Evolutionary conservation across 2,797 vertebrate genomes (phyloP).

Genomic region (Euphonia xanthogaster): DNA sequence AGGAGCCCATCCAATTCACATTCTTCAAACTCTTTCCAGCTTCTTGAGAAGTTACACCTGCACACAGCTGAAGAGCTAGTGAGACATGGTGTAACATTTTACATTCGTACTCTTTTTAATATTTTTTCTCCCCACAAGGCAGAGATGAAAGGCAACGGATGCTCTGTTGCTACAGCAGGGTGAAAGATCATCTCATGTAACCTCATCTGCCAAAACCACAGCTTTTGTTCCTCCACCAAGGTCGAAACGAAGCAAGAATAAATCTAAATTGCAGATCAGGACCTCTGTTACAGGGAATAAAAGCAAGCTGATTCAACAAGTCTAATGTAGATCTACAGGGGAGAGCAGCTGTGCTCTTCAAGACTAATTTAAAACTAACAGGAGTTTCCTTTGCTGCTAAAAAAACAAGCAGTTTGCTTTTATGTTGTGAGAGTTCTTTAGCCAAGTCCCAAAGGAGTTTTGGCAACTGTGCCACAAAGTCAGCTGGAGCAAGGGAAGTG

Average conservation of each 20-base stretch:
- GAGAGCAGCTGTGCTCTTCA: not conserved
- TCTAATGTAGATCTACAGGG: not conserved
- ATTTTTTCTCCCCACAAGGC: not conserved
- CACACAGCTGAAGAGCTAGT: too few species aligned
- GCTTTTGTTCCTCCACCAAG: not conserved
- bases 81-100: not conserved
- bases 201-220: not conserved
- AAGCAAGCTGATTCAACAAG: not conserved
- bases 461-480: not conserved
- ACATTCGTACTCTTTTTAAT: fast-evolving
- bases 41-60: not conserved
- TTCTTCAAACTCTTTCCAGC: not conserved
- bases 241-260: not conserved
- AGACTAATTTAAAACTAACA: not conserved
- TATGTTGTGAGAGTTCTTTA: not conserved
- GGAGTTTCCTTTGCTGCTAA: not conserved
- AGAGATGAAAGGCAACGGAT: not conserved
- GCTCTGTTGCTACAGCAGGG: fast-evolving
- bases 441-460: not conserved
- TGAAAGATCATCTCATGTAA: not conserved
- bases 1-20: not conserved
- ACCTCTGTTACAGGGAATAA: not conserved
- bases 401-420: not conserved
- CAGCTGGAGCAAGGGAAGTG: not conserved
- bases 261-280: not conserved